Evolutionary conservation across 2,797 vertebrate genomes (phyloP).

Genomic region (Fundulus diaphanus): DNA sequence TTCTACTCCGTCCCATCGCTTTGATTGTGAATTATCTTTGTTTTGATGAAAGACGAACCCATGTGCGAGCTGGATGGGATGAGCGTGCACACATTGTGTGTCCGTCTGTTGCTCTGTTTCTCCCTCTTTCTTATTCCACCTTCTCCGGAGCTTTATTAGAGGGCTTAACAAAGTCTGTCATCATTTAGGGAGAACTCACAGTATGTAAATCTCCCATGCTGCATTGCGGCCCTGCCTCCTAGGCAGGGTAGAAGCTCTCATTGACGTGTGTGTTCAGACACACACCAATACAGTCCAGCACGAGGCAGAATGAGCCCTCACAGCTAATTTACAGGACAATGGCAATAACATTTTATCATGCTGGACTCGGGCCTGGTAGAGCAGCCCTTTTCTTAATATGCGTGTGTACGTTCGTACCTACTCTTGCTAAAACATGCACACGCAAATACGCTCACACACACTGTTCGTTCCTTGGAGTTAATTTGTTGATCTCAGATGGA

Average conservation of each 20-base stretch:
- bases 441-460: conserved; percentile 10
- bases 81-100: conserved; percentile 1
- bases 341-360: conserved; percentile 95
- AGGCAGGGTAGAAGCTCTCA: conserved; percentile 83
- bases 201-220: conserved; percentile 90
- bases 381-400: conserved; percentile 89
- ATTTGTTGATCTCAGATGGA: conserved; percentile 95
- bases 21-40: conserved; percentile 36
- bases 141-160: conserved; percentile 90
- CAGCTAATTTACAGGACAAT: conserved; percentile 94
- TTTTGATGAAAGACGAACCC: conserved; percentile 33
- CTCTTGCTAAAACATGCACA: conserved; percentile 25
- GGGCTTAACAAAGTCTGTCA: conserved; percentile 93
- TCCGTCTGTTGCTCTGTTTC: conserved; percentile 5
- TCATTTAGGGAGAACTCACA: conserved; percentile 90
- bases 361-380: conserved; percentile 89
- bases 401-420: conserved; percentile 33
- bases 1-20: conserved; percentile 12
- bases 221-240: conserved; percentile 85
- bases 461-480: conserved; percentile 71
- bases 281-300: conserved; percentile 29
- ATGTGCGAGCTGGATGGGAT: conserved; percentile 21
- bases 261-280: conserved; percentile 10
- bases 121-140: conserved; percentile 46
- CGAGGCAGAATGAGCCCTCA: conserved; percentile 75